Conservation (phyloP, 2,888 invertebrate species). For the Xylota sylvarum region DNA sequence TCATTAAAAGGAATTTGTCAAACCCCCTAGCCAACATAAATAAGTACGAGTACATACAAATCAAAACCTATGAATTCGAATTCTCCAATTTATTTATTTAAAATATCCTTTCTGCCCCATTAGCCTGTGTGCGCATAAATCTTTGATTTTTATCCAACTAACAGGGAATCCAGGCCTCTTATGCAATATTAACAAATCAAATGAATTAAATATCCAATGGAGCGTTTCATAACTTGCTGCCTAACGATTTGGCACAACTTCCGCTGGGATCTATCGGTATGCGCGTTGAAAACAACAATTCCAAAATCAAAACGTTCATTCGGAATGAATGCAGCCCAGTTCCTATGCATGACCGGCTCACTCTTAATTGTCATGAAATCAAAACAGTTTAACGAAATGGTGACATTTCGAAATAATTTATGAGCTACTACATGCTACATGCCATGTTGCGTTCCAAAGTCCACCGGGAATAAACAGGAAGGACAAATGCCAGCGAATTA, state of each 20-base stretch:
- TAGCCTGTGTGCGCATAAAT: not conserved
- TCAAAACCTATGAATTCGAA: not conserved
- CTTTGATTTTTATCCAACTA: not conserved
- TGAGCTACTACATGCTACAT: conserved; percentile 19
- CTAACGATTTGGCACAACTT: conserved; percentile 34
- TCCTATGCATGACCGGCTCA: conserved; percentile 49
- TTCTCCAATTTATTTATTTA: not conserved
- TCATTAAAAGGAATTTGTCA: too few relatives aligned
- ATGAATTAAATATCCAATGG: conserved; percentile 7
- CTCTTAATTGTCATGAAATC: conserved; percentile 70
- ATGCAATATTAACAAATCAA: conserved; percentile 32
- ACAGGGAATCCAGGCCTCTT: not conserved
- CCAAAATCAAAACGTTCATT: conserved; percentile 47
- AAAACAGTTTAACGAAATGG: conserved; percentile 67
- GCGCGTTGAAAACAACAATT: conserved; percentile 29
- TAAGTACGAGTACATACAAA: too few relatives aligned
- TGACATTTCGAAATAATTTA: conserved; percentile 72
- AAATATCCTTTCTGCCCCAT: not conserved
- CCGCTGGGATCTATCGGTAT: conserved; percentile 7
- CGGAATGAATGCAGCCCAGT: conserved; percentile 34
- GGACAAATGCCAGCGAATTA: conserved; percentile 56
- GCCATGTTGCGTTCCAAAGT: not conserved
- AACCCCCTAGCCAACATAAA: not conserved
- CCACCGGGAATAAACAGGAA: conserved; percentile 54
- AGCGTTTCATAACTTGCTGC: conserved; percentile 12